Percentiles rank a stretch among this genome's conserved stretches.
These are phyloP conservation scores for Caenorhabditis inopinata DNA, from an alignment of 1,140 invertebrate species.

Conservation along the genomic window DNA sequence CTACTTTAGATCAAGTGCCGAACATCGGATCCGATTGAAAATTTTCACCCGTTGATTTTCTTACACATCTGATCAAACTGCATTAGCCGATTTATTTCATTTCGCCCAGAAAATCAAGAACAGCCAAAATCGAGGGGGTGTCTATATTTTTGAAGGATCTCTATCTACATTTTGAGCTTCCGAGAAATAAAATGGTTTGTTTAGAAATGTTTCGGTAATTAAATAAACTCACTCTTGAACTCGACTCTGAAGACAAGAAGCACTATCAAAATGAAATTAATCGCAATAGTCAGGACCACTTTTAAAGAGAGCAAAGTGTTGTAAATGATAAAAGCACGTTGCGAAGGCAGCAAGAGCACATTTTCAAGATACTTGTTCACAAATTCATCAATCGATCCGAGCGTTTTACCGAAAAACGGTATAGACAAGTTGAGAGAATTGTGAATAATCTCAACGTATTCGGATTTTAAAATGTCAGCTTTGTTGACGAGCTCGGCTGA, in stretches of 20 bases:
- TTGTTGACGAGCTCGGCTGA: background rate
- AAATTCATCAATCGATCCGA: background rate
- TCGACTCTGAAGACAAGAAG: background rate
- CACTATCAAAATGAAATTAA: background rate
- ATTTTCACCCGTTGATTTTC: too few relatives aligned
- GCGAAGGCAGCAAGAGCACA: background rate
- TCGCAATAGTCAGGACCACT: background rate
- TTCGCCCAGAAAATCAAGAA: too few relatives aligned
- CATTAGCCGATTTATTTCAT: too few relatives aligned
- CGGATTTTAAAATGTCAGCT: background rate
- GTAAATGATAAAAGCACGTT: background rate
- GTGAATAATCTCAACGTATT: background rate
- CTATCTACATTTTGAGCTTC: background rate
- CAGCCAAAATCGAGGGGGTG: too few relatives aligned
- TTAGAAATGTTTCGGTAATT: background rate
- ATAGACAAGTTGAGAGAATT: background rate
- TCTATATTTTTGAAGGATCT: too few relatives aligned
- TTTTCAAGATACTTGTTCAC: background rate
- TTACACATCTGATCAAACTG: too few relatives aligned
- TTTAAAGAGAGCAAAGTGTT: background rate
- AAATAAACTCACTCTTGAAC: background rate
- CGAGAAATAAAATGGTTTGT: background rate
- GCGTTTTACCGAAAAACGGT: background rate
- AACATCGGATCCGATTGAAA: too few relatives aligned
- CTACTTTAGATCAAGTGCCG: too few relatives aligned